Evolutionary conservation across 2,888 invertebrate species (phyloP).

Genomic region (Tenthredo livida): DNA sequence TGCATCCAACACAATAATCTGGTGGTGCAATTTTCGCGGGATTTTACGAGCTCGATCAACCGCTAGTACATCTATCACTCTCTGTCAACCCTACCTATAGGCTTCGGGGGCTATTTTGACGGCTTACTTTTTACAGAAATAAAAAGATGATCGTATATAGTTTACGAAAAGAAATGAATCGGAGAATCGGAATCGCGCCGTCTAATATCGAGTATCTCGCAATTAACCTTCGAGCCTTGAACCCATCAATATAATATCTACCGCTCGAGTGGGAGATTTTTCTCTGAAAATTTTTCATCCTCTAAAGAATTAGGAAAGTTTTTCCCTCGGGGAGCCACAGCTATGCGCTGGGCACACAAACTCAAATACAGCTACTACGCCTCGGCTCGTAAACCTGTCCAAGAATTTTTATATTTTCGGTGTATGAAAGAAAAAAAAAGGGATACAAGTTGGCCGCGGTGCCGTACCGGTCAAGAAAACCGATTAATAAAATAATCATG

Average conservation of each 20-base stretch:
- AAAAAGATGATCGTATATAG: background rate
- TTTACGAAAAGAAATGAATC: background rate
- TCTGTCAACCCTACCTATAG: background rate
- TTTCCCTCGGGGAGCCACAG: background rate
- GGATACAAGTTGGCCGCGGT: conserved; percentile 55
- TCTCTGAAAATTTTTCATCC: background rate
- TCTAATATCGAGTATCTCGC: background rate
- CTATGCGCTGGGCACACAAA: no score
- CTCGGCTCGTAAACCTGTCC: conserved; percentile 28
- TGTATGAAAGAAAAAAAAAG: conserved; percentile 53
- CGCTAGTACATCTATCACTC: conserved; percentile 28
- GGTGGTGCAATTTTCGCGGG: conserved; percentile 10
- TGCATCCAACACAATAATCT: background rate
- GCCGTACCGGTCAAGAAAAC: conserved; percentile 66
- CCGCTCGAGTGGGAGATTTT: background rate
- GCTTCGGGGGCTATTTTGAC: background rate
- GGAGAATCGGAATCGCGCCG: background rate
- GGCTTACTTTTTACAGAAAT: background rate
- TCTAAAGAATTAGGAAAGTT: conserved; percentile 32
- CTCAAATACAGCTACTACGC: background rate
- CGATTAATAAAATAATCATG: conserved; percentile 74
- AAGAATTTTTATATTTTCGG: conserved; percentile 31
- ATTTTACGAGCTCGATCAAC: background rate
- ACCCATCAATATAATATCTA: conserved; percentile 30
- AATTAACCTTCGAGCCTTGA: conserved; percentile 37